phyloP scores from a whole-genome alignment of 2,113 vertebrate genomes.

The Rostratula benghalensis region DNA sequence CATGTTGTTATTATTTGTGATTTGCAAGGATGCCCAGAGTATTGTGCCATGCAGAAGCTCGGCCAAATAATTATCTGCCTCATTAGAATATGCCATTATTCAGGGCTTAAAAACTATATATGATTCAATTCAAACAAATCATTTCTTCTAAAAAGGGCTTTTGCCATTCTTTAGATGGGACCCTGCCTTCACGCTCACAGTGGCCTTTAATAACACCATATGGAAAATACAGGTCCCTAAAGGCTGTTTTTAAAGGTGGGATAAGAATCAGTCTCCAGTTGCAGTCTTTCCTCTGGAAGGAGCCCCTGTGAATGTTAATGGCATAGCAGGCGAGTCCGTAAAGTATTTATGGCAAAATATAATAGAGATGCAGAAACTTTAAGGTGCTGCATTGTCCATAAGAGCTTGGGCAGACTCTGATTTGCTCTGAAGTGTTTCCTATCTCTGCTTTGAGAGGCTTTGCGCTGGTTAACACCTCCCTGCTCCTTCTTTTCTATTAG shows the following conservation, averaged over 20 bases:
- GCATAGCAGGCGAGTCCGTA: background rate
- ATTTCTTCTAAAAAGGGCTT: background rate
- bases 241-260: background rate
- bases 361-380: background rate
- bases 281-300: background rate
- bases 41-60: background rate
- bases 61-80: background rate
- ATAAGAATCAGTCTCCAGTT: background rate
- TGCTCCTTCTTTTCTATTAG: rapidly evolving
- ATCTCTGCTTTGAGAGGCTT: rapidly evolving
- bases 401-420: background rate
- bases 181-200: background rate
- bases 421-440: background rate
- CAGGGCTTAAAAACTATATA: background rate
- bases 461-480: background rate
- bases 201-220: background rate
- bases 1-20: rapidly evolving
- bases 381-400: background rate
- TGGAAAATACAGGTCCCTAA: background rate
- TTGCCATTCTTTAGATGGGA: background rate
- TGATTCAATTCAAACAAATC: background rate
- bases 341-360: background rate
- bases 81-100: background rate
- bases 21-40: background rate
- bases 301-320: background rate